Percentiles rank a stretch among this genome's conserved stretches.
These are phyloP conservation scores for Invenusta paracnida DNA, from an alignment of 2,888 invertebrate species.

Conservation along the genomic window DNA sequence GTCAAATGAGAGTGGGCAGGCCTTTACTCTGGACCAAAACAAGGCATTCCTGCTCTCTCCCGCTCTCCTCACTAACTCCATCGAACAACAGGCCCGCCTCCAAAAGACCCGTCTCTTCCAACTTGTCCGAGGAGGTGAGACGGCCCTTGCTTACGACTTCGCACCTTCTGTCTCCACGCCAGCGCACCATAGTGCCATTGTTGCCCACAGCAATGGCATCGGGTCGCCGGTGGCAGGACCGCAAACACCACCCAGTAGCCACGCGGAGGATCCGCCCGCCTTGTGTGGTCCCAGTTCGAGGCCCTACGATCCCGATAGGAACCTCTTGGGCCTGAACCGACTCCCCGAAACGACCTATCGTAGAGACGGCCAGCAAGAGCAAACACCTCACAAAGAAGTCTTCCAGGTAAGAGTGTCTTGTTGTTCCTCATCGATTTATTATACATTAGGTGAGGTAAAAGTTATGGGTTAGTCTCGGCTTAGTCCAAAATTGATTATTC, in stretches of 20 bases:
- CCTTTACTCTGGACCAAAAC: too few relatives aligned
- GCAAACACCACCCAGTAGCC: neutral
- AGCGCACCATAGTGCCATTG: too few relatives aligned
- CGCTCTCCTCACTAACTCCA: neutral
- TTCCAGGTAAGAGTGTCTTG: too few relatives aligned
- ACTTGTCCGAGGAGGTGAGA: neutral
- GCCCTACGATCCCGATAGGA: conserved; percentile 1
- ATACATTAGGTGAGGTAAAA: too few relatives aligned
- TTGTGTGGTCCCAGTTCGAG: neutral
- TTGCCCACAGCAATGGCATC: too few relatives aligned
- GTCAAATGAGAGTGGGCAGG: neutral
- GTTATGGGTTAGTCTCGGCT: too few relatives aligned
- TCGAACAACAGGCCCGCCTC: neutral
- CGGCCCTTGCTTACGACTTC: neutral
- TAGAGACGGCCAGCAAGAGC: neutral
- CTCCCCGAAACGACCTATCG: neutral
- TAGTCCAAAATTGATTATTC: too few relatives aligned
- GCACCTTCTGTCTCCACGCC: neutral
- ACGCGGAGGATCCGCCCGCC: neutral
- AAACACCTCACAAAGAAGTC: neutral
- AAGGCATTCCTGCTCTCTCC: neutral
- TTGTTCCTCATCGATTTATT: too few relatives aligned
- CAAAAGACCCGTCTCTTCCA: conserved; percentile 8
- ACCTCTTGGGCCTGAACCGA: neutral
- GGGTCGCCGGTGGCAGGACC: too few relatives aligned